phyloP scores from a whole-genome alignment of 1,140 invertebrate genomes.

The Pseudomyrmex dendroicus region DNA sequence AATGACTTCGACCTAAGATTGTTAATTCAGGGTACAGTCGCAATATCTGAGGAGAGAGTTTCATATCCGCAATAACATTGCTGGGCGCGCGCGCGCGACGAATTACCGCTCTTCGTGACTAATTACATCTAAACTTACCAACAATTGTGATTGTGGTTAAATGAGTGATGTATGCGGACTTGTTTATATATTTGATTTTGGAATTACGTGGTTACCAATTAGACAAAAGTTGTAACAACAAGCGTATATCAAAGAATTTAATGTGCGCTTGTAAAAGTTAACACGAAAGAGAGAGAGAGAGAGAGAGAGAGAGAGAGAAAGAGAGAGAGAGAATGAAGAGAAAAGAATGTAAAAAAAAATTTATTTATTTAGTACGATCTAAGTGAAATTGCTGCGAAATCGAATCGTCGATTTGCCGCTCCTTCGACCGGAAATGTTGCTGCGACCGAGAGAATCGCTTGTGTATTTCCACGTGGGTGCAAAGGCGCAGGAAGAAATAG shows the following conservation, averaged over 20 bases:
- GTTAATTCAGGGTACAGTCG: background rate
- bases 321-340: background rate
- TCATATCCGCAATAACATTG: conserved; percentile 28
- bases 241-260: no score
- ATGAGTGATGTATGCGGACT: background rate
- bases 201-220: no score
- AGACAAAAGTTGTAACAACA: no score
- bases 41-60: conserved; percentile 23
- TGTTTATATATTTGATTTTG: background rate
- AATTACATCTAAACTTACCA: background rate
- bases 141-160: background rate
- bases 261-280: no score
- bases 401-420: conserved; percentile 46
- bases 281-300: background rate
- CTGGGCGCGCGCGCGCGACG: background rate
- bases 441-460: conserved; percentile 50
- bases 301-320: background rate
- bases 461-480: conserved; percentile 36
- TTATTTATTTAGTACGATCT: background rate
- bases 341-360: conserved; percentile 1
- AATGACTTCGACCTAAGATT: conserved; percentile 51
- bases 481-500: background rate
- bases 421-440: conserved; percentile 40
- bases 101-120: background rate
- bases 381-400: conserved; percentile 33